These are phyloP conservation scores for Schrankia costaestrigalis DNA, from an alignment of 2,888 invertebrate genomes.

Conservation along the genomic window DNA sequence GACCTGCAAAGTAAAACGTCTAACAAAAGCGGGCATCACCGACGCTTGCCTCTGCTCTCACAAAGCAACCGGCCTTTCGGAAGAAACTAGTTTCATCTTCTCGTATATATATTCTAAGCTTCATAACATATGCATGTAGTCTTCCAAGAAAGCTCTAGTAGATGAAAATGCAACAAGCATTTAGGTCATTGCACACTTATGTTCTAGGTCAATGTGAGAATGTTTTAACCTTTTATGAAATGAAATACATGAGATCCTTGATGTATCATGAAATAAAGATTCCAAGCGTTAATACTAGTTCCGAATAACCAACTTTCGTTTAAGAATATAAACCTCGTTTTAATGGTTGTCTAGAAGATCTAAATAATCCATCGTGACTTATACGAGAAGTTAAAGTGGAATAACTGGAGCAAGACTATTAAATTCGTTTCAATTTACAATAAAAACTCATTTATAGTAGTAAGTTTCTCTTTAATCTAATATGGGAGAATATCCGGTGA, in stretches of 20 bases:
- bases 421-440: too few relatives aligned
- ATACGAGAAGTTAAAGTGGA: too few relatives aligned
- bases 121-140: slow-evolving; percentile 23
- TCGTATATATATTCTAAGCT: slow-evolving; percentile 13
- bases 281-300: too few relatives aligned
- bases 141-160: slow-evolving; percentile 28
- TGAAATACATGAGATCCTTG: neutral
- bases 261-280: neutral
- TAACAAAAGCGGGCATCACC: slow-evolving; percentile 48
- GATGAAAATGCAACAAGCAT: slow-evolving; percentile 35
- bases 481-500: too few relatives aligned
- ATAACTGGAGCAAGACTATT: too few relatives aligned
- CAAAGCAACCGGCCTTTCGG: slow-evolving; percentile 36
- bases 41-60: slow-evolving; percentile 34
- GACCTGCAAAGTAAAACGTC: slow-evolving; percentile 63
- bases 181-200: slow-evolving; percentile 40
- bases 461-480: too few relatives aligned
- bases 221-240: slow-evolving; percentile 10
- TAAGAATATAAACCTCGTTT: too few relatives aligned
- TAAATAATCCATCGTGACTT: too few relatives aligned
- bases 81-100: slow-evolving; percentile 16
- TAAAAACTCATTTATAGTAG: too few relatives aligned
- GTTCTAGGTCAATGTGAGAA: slow-evolving; percentile 18
- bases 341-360: too few relatives aligned
- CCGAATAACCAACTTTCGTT: too few relatives aligned